Percentiles rank a stretch among this genome's conserved stretches.
Evolutionary conservation across 2,797 vertebrate species (phyloP).

Genomic region (Helicolenus hilgendorfi): DNA sequence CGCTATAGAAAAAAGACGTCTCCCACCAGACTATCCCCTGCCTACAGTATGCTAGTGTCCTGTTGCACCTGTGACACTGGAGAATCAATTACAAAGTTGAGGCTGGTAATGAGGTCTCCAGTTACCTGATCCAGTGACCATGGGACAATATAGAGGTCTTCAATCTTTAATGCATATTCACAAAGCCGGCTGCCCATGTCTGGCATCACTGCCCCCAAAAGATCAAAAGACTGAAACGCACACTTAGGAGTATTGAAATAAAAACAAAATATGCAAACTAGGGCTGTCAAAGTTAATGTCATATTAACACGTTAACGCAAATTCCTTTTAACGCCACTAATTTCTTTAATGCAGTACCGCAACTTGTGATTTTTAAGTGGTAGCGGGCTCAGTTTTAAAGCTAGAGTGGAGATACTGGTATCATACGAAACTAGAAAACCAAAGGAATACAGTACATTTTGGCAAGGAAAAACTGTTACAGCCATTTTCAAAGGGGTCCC

Average conservation of each 20-base stretch:
- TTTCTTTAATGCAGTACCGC: too few relatives aligned
- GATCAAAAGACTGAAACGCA: neutral
- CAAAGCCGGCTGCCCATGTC: neutral
- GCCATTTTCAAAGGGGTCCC: too few relatives aligned
- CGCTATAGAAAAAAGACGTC: neutral
- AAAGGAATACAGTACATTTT: accelerated
- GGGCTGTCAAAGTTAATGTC: too few relatives aligned
- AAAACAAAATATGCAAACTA: neutral
- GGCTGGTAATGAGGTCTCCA: slow-evolving; percentile 88
- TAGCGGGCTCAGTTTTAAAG: too few relatives aligned
- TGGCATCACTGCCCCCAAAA: neutral
- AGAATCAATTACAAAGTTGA: slow-evolving; percentile 88
- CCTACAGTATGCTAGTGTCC: slow-evolving; percentile 53
- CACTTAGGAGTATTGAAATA: neutral
- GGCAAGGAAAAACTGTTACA: too few relatives aligned
- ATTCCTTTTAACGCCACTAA: too few relatives aligned
- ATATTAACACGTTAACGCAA: too few relatives aligned
- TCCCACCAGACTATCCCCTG: slow-evolving; percentile 20
- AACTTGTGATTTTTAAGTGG: too few relatives aligned
- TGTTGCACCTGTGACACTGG: slow-evolving; percentile 75
- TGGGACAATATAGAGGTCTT: slow-evolving; percentile 75
- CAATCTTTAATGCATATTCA: slow-evolving; percentile 85
- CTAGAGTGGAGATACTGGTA: too few relatives aligned
- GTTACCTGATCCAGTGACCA: slow-evolving; percentile 81
- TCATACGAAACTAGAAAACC: too few relatives aligned